A percentile compares a stretch with the other conserved stretches of the same genome.
phyloP scores from a whole-genome alignment of 2,797 vertebrate genomes.

The Muraenolepis orangiensis region DNA sequence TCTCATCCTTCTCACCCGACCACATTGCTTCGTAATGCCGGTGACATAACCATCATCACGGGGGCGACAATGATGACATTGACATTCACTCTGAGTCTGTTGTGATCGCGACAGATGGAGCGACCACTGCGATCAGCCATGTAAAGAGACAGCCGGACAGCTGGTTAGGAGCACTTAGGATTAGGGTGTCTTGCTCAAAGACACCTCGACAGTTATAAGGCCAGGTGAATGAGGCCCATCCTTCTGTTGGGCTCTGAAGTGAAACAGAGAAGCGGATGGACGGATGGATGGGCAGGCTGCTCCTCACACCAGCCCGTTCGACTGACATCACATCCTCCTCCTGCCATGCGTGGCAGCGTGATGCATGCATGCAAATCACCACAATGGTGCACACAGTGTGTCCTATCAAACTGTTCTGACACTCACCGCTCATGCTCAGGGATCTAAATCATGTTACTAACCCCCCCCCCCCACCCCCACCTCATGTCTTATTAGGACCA shows the following conservation, averaged over 20 bases:
- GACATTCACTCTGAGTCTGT: no score
- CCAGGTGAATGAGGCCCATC: not conserved
- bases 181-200: no score
- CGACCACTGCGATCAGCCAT: no score
- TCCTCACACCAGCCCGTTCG: not conserved
- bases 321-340: not conserved
- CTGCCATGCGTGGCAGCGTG: not conserved
- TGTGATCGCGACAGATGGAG: no score
- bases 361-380: no score
- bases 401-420: not conserved
- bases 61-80: not conserved
- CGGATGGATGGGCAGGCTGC: not conserved
- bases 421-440: not conserved
- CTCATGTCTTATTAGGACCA: no score
- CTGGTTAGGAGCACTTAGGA: no score
- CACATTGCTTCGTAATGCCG: not conserved
- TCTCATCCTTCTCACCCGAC: not conserved
- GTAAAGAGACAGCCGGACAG: no score
- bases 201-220: no score
- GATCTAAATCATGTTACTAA: not conserved
- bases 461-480: no score
- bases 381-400: not conserved
- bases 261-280: not conserved
- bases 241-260: not conserved
- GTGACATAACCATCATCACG: not conserved